Evolutionary conservation across 2,113 vertebrate species (phyloP).

Genomic region (Cyanoderma ruficeps): DNA sequence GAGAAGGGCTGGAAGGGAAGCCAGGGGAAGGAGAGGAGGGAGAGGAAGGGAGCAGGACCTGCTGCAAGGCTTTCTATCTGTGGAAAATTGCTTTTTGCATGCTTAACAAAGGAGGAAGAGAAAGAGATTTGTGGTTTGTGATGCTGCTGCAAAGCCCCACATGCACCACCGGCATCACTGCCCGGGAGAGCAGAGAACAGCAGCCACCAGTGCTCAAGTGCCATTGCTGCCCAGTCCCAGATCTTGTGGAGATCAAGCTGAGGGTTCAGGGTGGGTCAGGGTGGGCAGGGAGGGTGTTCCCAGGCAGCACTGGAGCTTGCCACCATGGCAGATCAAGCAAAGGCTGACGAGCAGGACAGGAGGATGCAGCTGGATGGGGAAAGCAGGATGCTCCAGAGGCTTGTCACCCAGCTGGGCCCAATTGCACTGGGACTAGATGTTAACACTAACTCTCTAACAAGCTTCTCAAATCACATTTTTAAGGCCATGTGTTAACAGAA

Average conservation of each 20-base stretch:
- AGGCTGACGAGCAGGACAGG: background rate
- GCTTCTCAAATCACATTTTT: slow-evolving; percentile 26
- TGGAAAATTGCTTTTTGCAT: background rate
- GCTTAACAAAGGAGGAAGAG: background rate
- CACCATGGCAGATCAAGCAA: background rate
- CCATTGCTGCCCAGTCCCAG: fast-evolving
- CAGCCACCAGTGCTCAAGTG: background rate
- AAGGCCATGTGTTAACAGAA: slow-evolving; percentile 40
- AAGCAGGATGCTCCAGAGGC: fast-evolving
- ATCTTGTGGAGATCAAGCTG: background rate
- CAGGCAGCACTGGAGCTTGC: background rate
- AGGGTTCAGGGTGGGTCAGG: background rate
- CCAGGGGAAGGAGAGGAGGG: background rate
- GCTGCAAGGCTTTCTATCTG: background rate
- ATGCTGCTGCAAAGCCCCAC: background rate
- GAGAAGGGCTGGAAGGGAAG: background rate
- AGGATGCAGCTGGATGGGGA: background rate
- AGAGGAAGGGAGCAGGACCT: background rate
- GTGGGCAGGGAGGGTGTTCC: background rate
- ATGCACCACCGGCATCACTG: too few relatives aligned
- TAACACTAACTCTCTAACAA: slow-evolving; percentile 21
- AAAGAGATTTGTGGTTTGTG: background rate
- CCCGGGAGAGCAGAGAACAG: background rate
- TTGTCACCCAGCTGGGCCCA: background rate
- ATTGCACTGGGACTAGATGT: background rate